A percentile compares a stretch with the other conserved stretches of the same genome.
Conservation (phyloP, 2,113 vertebrate species). For the Protomyctophum bolini region DNA sequence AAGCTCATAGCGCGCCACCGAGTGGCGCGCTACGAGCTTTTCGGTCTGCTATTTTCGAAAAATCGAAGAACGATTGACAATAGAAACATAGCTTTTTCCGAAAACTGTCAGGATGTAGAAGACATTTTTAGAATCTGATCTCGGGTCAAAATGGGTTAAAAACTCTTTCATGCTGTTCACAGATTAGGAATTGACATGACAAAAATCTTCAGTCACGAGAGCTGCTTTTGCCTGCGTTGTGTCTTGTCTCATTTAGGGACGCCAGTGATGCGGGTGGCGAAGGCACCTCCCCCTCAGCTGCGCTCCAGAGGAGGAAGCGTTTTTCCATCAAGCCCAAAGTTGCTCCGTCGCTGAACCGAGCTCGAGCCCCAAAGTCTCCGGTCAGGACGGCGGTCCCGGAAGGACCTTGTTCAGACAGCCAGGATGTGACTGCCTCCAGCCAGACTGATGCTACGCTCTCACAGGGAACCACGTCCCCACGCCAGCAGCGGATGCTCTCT, state of each 20-base stretch:
- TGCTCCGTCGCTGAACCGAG: slow-evolving; percentile 66
- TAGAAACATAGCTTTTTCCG: too few relatives aligned
- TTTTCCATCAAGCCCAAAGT: slow-evolving; percentile 84
- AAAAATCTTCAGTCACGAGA: too few relatives aligned
- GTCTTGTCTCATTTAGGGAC: slow-evolving; percentile 65
- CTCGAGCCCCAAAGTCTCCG: slow-evolving; percentile 64
- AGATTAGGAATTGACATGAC: too few relatives aligned
- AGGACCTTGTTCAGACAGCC: slow-evolving; percentile 32
- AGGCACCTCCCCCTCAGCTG: slow-evolving; percentile 62
- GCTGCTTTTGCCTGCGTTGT: not conserved
- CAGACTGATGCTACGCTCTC: slow-evolving; percentile 10
- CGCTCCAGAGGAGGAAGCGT: slow-evolving; percentile 86
- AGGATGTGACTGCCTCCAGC: slow-evolving; percentile 35
- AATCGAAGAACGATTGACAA: too few relatives aligned
- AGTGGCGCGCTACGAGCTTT: too few relatives aligned
- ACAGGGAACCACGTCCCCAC: slow-evolving; percentile 45
- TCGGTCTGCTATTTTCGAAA: too few relatives aligned
- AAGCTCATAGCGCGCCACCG: too few relatives aligned
- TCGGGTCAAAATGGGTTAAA: too few relatives aligned
- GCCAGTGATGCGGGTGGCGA: slow-evolving; percentile 59
- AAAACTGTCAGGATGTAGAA: too few relatives aligned
- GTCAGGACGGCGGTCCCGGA: slow-evolving; percentile 45
- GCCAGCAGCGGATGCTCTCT: slow-evolving; percentile 40
- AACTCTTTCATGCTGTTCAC: too few relatives aligned
- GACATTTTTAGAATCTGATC: too few relatives aligned